Evolutionary conservation across 1,140 invertebrate genomes (phyloP), one percentile per base, ranked within the genome.

Genomic region (Pseudomyrmex pallidus): DNA sequence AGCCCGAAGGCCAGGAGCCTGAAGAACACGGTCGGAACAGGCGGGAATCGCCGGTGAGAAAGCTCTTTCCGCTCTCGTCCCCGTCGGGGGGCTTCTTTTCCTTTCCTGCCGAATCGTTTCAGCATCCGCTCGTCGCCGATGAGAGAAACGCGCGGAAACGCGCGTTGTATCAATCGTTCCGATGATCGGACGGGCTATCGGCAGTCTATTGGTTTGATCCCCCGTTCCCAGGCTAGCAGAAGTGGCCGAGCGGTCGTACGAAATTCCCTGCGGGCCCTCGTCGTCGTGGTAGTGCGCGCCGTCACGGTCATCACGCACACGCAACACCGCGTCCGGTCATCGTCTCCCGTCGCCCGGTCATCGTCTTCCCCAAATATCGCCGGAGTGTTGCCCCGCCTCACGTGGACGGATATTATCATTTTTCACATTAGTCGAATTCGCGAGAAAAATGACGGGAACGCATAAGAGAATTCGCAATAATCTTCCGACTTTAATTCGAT

Each of bases 161-260:
- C 44, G n/a, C 20, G 25, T 56, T 25, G 70, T 90, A 89, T 89
- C 90, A 90, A 93, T 94, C 91, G 90, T 62, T 86, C 85, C 90
- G 89, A 93, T 93, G 92, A 93, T 93, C 91, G 89, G 85, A 92
- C 93, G 89, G 92, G 91, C 93, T 94, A 94, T 94, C 91, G 93
- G 92, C 90, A 93, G 93, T 94, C 93, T 94, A 94, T 94, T 94
- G 93, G 93, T 93, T 93, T 92, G 93, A 94, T 94, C 92, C 92
- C 91, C 76, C 62, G 67, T 63, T 93, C 85, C 87, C 92, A 94
- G 93, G 93, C 88, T 90, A 93, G 52, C 92, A 94, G 91, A 80
- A 94, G 84, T 70, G 64, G 25, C 61, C 52, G 63, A 85, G 89
- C 82, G 88, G 93, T 94, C 67, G 87, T 88, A 88, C 88, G 89